Evolutionary conservation across 2,888 invertebrate genomes (phyloP), one percentile per base, ranked within the genome.

Genomic region (Sabellastarte sp.): DNA sequence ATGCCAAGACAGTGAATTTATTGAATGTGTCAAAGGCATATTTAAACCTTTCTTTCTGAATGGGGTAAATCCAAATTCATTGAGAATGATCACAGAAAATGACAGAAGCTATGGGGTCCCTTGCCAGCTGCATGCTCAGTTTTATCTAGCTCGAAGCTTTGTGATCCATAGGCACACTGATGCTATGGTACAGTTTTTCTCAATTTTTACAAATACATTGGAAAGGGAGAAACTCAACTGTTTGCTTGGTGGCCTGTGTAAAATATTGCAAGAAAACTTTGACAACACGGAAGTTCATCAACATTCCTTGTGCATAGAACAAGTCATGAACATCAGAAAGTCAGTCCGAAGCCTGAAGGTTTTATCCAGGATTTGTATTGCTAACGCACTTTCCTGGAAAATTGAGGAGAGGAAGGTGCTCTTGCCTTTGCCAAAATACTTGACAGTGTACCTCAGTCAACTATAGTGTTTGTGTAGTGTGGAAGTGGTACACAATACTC

Each of bases 131-230:
- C 30, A 61, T 26, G 64, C 60, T 15, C 64, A 57, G 57, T 64
- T 64, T 58, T 64, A 64, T 57, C 32, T 61, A 50, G 61, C 64
- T 4, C 60, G 64, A 1, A 57, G 57, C 26, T 61, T 64, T 33
- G 61, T 64, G 31, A 57, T 64, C 28, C 64, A 64, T 29, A 41
- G 41, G 10, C 10, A 20, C 20, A 15, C 41, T 41, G 10, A 41
- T 20, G 10, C 41, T 15, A 41, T 41, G 10, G 41, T 41, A 41
- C 41, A 10, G 10, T 41, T 41, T 20, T 41, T 41, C 20, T 20
- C 10, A 41, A 41, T 41, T 15, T 41, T 41, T 20, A 10, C 20
- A 41, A 41, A 41, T 20, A 41, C 41, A 10, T 41, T 41, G 20
- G 41, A 41, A 41, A 10, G 20, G 41, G 41, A 41, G 41, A 20